Evolutionary conservation across 2,888 invertebrate genomes (phyloP), one percentile per base, ranked within the genome.

Genomic region (Chrysolina oricalcia): DNA sequence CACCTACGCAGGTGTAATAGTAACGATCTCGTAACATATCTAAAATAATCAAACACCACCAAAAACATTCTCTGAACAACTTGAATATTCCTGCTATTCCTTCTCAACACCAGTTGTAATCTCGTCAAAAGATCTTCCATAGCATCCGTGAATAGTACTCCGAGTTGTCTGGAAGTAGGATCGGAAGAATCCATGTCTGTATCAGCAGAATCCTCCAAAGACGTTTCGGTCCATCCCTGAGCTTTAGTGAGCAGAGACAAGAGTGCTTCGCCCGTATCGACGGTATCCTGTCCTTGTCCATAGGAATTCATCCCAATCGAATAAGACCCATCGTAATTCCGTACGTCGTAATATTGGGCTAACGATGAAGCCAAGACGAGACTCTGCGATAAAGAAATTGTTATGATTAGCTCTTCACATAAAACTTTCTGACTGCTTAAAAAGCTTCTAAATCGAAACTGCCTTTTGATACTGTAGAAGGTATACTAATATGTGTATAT

Each of bases 301-400:
- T 63, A 35, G 11, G 74, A 70, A 27, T 13, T 63, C 9, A 70
- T 10, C 9, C 74, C 74, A 46, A 74, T 74, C 19, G 74, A 70
- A 59, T 70, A 74, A 13, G 74, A 74, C 8, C 74, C 74, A 59
- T 74, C 74, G 8, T 70, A 19, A 64, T 74, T 70, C 48, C 66
- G 65, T 23, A 74, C 23, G n/a, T 66, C 66, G 5, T 46, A 6
- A 21, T 66, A 70, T 59, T 74, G 74, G 4, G 74, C 74, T 3
- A 19, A 70, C 13, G 13, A 27, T 15, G 35, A 70, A 48, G 19
- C 63, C n/a, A 70, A 43, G 0, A 8, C 27, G 17, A n/a, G 13
- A 46, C 35, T 46, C 70, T 70, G 48, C 15, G 46, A 70, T 21
- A 53, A 53, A 53, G 35, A 35, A 35, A 35, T 27, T 35, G 8